phyloP scores from a whole-genome alignment of 1,140 invertebrate species.

The Aphis gossypii region DNA sequence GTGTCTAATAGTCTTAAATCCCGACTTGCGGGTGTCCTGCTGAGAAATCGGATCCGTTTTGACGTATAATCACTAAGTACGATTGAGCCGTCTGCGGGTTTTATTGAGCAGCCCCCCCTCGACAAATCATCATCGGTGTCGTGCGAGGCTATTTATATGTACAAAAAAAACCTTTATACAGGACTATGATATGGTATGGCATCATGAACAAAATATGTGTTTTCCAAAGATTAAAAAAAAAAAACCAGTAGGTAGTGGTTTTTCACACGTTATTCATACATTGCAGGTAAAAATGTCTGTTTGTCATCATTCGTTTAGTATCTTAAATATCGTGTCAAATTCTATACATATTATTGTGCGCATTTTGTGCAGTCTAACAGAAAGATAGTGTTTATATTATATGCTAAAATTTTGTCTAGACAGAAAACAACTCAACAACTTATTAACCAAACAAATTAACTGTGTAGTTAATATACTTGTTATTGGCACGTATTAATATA shows the following conservation, averaged over 20 bases:
- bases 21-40: not conserved
- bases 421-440: not conserved
- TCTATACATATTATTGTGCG: not conserved
- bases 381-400: too few species aligned
- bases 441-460: too few species aligned
- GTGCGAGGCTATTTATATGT: too few species aligned
- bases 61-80: not conserved
- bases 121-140: not conserved
- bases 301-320: not conserved
- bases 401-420: not conserved
- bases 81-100: constrained; percentile 30
- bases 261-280: not conserved
- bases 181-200: not conserved
- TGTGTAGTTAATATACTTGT: too few species aligned
- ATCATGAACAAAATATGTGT: not conserved
- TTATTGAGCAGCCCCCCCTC: not conserved
- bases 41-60: constrained; percentile 47
- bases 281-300: not conserved
- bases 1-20: constrained; percentile 31
- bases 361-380: not conserved
- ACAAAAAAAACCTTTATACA: not conserved
- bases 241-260: not conserved
- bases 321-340: not conserved
- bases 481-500: too few species aligned
- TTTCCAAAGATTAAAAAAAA: not conserved